A percentile compares a stretch with the other conserved stretches of the same genome.
phyloP scores from a whole-genome alignment of 2,113 vertebrate genomes.

The Anhinga rufa region DNA sequence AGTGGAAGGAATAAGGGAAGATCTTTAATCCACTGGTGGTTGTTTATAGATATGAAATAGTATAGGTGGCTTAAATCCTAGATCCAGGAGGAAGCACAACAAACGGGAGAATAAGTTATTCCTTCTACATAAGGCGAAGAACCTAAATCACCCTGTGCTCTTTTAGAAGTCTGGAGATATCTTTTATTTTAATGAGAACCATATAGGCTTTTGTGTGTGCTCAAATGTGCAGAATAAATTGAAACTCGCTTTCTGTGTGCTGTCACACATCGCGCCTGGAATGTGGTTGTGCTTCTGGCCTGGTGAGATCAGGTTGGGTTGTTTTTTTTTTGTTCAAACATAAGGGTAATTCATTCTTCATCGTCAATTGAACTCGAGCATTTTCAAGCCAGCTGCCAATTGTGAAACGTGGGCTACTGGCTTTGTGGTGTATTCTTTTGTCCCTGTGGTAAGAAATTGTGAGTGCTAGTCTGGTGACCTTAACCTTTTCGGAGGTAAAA shows the following conservation, averaged over 20 bases:
- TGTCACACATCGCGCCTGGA: conserved; percentile 30
- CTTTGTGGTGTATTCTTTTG: conserved; percentile 52
- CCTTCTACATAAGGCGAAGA: background rate
- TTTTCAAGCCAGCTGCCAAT: conserved; percentile 54
- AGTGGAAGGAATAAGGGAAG: background rate
- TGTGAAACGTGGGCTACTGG: background rate
- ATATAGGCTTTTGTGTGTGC: conserved; percentile 54
- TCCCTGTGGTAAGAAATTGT: background rate
- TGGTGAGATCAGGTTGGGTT: conserved; percentile 41
- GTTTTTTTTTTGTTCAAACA: conserved; percentile 32
- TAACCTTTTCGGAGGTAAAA: conserved; percentile 49
- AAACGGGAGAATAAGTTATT: background rate
- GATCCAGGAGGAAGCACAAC: background rate
- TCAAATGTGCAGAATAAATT: conserved; percentile 55
- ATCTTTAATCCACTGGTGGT: background rate
- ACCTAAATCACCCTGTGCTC: background rate
- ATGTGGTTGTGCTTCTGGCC: conserved; percentile 49
- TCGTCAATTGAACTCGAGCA: conserved; percentile 30
- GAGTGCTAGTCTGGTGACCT: background rate
- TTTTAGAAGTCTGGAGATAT: conserved; percentile 29
- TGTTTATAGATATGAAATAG: conserved; percentile 32
- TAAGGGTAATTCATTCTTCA: conserved; percentile 60
- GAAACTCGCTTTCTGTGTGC: conserved; percentile 34
- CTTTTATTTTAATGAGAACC: conserved; percentile 45
- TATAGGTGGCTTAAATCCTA: background rate